phyloP scores from a whole-genome alignment of 2,888 invertebrate genomes.

The Epistrophella euchroma region DNA sequence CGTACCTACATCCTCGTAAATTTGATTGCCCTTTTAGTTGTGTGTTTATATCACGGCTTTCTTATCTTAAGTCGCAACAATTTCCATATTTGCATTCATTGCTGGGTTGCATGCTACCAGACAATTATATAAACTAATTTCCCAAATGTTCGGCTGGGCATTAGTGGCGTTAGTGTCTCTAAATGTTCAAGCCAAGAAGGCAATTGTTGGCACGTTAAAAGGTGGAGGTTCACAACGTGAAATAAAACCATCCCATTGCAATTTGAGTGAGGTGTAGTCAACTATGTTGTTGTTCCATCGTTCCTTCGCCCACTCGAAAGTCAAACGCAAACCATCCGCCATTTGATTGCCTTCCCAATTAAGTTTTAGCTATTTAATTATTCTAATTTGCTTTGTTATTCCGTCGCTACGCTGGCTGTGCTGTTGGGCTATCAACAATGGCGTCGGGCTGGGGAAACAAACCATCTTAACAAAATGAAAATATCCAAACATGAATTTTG shows the following conservation, averaged over 20 bases:
- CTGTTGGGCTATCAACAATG: slow-evolving; percentile 51
- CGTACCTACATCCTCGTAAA: slow-evolving; percentile 65
- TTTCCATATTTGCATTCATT: slow-evolving; percentile 81
- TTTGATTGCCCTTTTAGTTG: slow-evolving; percentile 71
- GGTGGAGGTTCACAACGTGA: background rate
- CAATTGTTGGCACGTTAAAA: slow-evolving; percentile 68
- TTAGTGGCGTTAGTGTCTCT: slow-evolving; percentile 34
- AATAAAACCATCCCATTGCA: slow-evolving; percentile 32
- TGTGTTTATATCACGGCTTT: slow-evolving; percentile 73
- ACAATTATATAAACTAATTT: slow-evolving; percentile 80
- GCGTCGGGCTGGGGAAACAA: slow-evolving; percentile 48
- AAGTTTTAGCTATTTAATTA: slow-evolving; percentile 82
- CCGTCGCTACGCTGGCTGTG: background rate
- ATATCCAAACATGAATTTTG: slow-evolving; percentile 70
- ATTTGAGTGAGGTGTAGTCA: slow-evolving; percentile 50
- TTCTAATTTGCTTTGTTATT: slow-evolving; percentile 79
- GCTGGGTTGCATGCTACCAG: slow-evolving; percentile 81
- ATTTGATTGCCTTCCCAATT: slow-evolving; percentile 79
- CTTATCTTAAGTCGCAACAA: slow-evolving; percentile 84
- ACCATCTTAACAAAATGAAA: slow-evolving; percentile 57
- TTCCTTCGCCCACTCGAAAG: slow-evolving; percentile 5
- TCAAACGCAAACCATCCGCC: slow-evolving; percentile 17
- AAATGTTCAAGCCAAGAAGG: slow-evolving; percentile 55
- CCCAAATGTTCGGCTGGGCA: slow-evolving; percentile 67
- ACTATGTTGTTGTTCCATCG: slow-evolving; percentile 12